Base-by-base conservation (phyloP, 2,888 invertebrate genomes). In the Allygus modestus region DNA sequence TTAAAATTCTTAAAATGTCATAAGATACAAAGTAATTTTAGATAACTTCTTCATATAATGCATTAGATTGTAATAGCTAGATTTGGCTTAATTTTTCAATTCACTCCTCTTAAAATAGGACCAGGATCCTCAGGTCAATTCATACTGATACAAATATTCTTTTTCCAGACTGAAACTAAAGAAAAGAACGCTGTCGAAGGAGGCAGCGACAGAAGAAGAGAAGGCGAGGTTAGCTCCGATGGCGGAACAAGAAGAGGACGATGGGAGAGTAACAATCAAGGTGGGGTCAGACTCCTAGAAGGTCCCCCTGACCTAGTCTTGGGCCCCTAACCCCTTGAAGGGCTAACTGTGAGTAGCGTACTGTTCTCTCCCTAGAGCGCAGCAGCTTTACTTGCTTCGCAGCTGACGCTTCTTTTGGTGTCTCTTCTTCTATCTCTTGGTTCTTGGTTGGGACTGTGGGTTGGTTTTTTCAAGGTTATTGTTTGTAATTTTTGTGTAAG, bases 171-270 rank as follows among this genome's bases (percentile, higher is more conserved):
- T 91, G 86, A 94, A 94, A 90, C 93, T 94, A 89, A 95, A 95
- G 91, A 95, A 95, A 88, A 91, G 94, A 84, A 92, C 92, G 75
- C 94, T 93, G 86, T 95, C 95, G 90, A 95, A 94, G 87, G 94
- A 94, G 87, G 91, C 91, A 11, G 89, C 92, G 81, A 90, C 90
- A 84, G 92, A 92, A 17, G 93, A 93, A 86, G 93, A 93, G 88
- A 91, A 90, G 86, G 92, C 92, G 88, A 93, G 97, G 86, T 91
- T 97, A 61, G 96, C 97, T 31, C 96, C 96, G 43, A 97, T 97
- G 96, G 94, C 94, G 86, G 97, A 97, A 90, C 96, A 96, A 86
- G 97, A 97, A 87, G 96, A 96, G 90, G 95, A 96, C 87, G 95
- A 95, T 88, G 93, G 93, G 85, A 91, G 91, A 88, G 92, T 93